Evolutionary conservation across 2,888 invertebrate genomes (phyloP), one percentile per base, ranked within the genome.

Genomic region (Chrysina gloriosa): DNA sequence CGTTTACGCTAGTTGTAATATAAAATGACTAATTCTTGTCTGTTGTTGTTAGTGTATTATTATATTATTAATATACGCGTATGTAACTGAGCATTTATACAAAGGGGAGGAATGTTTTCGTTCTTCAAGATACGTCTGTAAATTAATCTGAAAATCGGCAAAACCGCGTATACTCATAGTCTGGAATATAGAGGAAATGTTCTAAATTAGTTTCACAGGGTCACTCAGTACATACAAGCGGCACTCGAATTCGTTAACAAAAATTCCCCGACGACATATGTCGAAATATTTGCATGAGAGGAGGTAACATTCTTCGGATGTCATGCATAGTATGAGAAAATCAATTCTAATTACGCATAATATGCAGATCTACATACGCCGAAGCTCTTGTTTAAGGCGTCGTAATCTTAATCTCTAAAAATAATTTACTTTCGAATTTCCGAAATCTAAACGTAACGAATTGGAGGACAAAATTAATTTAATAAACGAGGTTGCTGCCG

Each of bases 251-350:
- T 48, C 19, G n/a, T 25, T 48, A 19, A 45, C 19, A 45, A 45
- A 19, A 45, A 48, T 48, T 48, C 23, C 1, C 21, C 47, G 6
- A 48, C 47, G 47, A 21, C n/a, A 48, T 48, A 23, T 23, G 47
- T 36, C 36, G 11, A 36, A 36, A 36, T 21, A 48, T 48, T 48
- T 48, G 47, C 47, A 48, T 48, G 11, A 36, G 36, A n/a, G 7
- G 7, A 9, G n/a, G 36, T 6, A 23, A 23, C 25, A 48, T 48
- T 48, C 47, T 48, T 48, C 23, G 23, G 23, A 48, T 48, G 23
- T 16, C 7, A 3, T 48, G 19, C n/a, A 23, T 23, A 48, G 9
- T 21, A 3, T n/a, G 23, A 23, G 23, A 48, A 48, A 48, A 48
- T 48, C 47, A 23, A 48, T 48, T 48, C 47, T 1, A 3, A 7